Percentiles rank a stretch among this genome's conserved stretches.
These are phyloP conservation scores for Hylaea fasciaria DNA, from an alignment of 2,888 invertebrate genomes.

Conservation along the genomic window DNA sequence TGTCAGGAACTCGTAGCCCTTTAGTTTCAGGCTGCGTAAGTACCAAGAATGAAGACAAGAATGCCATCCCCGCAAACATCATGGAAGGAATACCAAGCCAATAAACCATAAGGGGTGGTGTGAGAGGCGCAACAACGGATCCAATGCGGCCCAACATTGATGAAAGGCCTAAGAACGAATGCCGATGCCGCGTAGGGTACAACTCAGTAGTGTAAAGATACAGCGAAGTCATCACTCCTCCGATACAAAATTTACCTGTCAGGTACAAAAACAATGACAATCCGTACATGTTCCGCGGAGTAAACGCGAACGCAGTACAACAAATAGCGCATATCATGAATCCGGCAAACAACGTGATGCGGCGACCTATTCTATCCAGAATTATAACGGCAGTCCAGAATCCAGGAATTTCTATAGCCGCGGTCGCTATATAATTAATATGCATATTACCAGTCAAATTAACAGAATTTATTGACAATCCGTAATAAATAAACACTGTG, in stretches of 20 bases:
- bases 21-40: slow-evolving; percentile 76
- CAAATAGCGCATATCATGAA: slow-evolving; percentile 77
- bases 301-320: slow-evolving; percentile 81
- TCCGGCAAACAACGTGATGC: slow-evolving; percentile 66
- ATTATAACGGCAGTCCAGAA: slow-evolving; percentile 86
- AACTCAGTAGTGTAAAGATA: slow-evolving; percentile 89
- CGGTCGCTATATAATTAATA: slow-evolving; percentile 88
- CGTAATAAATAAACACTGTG: slow-evolving; percentile 91
- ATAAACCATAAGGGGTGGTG: slow-evolving; percentile 85
- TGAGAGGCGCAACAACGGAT: slow-evolving; percentile 88
- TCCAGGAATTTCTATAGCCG: slow-evolving; percentile 89
- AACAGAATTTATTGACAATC: slow-evolving; percentile 90
- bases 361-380: slow-evolving; percentile 86
- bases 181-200: slow-evolving; percentile 88
- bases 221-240: slow-evolving; percentile 86
- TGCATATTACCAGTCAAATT: slow-evolving; percentile 90
- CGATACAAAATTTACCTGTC: slow-evolving; percentile 87
- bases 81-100: slow-evolving; percentile 76
- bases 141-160: slow-evolving; percentile 90
- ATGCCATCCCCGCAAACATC: slow-evolving; percentile 71
- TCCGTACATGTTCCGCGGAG: slow-evolving; percentile 64
- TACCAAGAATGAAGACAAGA: slow-evolving; percentile 66
- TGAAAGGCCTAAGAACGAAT: slow-evolving; percentile 87
- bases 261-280: slow-evolving; percentile 79
- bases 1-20: slow-evolving; percentile 72